Evolutionary conservation across 2,797 vertebrate genomes (phyloP), one percentile per base, ranked within the genome.

Genomic region (Bryconaethiops microstoma): DNA sequence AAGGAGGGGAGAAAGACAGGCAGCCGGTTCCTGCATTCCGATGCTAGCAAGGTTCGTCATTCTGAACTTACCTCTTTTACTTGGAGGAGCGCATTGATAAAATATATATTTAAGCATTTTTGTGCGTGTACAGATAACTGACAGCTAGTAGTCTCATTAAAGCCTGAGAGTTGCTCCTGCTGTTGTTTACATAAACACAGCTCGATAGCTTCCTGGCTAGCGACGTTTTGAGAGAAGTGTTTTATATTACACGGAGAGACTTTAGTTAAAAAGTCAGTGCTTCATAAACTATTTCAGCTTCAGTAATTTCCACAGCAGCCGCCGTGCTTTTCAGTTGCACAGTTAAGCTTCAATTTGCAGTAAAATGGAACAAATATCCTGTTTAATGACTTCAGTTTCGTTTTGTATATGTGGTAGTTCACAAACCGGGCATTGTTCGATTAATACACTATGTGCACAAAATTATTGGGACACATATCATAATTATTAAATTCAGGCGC

Each of bases 11-110:
- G 68, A 59, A 14, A 77, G 59, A 25, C 3, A 9, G 35, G 50
- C 55, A 71, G 68, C 5, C n/a, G 42, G 79, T 35, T 25, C 7
- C 14, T 76, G 2, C 59, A 57, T 48, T 14, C 0, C 23, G 17
- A 71, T 40, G 75, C 76, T 73, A 25, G 57, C 8, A 57, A 83
- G 79, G 82, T 65, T 69, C 2, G 76, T 79, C 48, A 8, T 16
- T 19, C 10, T 64, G 7, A 64, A n/a, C 29, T 35, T 64, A 25
- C 1, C 6, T 16, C 17, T 55, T n/a, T 0, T 59, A 16, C 45
- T 45, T 42, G 35, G 0, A 70, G 12, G 10, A 40, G 48, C 21
- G 4, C 54, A 70, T 3, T 55, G 16, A 35, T 16, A 35, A 12
- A 48, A 60, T 17, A 5, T n/a, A 19, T 6, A 1, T 13, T 13